Evolutionary conservation across 2,888 invertebrate genomes (phyloP).

Genomic region (Pristionchus fissidentatus): DNA sequence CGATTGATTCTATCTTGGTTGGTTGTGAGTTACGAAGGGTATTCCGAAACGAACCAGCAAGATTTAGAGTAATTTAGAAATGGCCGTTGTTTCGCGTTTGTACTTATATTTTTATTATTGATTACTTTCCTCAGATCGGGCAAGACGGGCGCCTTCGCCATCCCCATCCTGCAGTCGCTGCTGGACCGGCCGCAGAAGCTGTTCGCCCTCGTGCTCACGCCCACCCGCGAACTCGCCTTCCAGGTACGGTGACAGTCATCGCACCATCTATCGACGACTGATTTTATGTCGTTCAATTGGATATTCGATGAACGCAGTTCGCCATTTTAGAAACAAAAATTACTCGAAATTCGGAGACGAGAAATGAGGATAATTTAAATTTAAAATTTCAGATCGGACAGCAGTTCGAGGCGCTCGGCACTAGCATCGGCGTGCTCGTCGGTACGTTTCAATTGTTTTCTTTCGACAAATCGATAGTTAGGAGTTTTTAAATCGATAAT

Average conservation of each 20-base stretch:
- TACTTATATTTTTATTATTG: neutral
- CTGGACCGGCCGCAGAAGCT: conserved; percentile 92
- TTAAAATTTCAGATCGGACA: conserved; percentile 84
- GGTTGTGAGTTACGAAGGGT: too few species aligned
- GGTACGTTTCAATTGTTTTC: conserved; percentile 73
- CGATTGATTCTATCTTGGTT: too few species aligned
- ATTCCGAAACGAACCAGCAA: neutral
- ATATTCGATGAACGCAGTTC: too few species aligned
- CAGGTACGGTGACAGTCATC: too few species aligned
- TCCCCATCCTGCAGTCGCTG: conserved; percentile 93
- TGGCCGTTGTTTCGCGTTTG: neutral
- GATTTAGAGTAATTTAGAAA: neutral
- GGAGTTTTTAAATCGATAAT: neutral
- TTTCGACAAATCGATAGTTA: neutral
- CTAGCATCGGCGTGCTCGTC: conserved; percentile 92
- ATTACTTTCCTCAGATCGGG: conserved; percentile 81
- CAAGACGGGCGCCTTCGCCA: conserved; percentile 96
- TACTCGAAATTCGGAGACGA: neutral
- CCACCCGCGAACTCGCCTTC: conserved; percentile 96
- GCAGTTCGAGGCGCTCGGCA: conserved; percentile 93
- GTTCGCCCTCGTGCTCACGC: conserved; percentile 92
- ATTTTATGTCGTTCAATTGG: too few species aligned
- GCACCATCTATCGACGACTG: too few species aligned
- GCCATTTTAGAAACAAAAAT: too few species aligned
- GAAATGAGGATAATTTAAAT: neutral